Base-by-base conservation (phyloP, 2,113 vertebrate species). In the Quiscalus mexicanus region DNA sequence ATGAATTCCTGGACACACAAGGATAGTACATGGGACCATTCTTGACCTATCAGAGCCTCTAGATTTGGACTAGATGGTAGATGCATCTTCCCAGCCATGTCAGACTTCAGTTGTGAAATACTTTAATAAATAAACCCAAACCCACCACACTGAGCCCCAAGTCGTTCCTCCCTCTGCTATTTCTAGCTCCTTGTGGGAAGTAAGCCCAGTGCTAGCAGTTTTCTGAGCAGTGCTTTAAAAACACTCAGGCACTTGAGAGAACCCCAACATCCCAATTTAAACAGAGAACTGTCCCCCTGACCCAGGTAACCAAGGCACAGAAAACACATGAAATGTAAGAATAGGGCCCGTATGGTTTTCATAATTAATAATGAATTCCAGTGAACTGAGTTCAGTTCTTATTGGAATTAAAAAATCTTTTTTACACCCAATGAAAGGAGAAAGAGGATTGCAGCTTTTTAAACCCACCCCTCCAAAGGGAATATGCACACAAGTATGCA, bases 341-440 rank as follows among this genome's bases (percentile, higher is more conserved):
- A 90, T 35, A 96, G 14, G 62, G 24, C 25, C 70, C 10, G 5
- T 78, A n/a, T 56, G 88, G 37, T 88, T 86, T 70, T 64, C 63
- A 19, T 69, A 33, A 83, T 50, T 93, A 84, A 81, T 60, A 90
- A 53, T 33, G 33, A 87, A 89, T 96, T 63, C 83, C 77, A 90
- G 10, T 31, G 35, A 94, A 89, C 56, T 64, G 78, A 93, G 93
- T 77, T 71, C 28, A 71, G 45, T 80, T 92, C 65, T 37, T 84
- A 65, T 15, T 56, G 31, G 50, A 87, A 89, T 49, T 73, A 91
- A 95, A 67, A 44, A 47, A 50, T 67, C 70, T 75, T 83, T 74
- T 93, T 81, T 47, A 77, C 19, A 77, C 17, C 44, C 22, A 71
- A 27, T 22, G 71, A 90, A 88, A 96, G 77, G 76, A 89, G 31